These are phyloP conservation scores for Parnassius glacialis DNA, from an alignment of 2,888 invertebrate species.

Conservation along the genomic window DNA sequence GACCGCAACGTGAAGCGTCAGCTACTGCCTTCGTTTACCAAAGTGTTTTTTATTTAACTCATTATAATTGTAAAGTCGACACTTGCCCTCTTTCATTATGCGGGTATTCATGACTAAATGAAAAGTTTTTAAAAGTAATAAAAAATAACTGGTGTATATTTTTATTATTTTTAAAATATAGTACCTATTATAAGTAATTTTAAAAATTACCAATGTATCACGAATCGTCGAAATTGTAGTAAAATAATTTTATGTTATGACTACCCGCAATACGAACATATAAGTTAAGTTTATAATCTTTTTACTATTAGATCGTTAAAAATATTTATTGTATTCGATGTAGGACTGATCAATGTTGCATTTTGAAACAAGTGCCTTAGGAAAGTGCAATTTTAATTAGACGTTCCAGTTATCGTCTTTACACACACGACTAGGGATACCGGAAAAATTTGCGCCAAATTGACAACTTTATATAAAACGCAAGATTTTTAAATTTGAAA, in stretches of 20 bases:
- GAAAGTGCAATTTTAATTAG: conserved; percentile 39
- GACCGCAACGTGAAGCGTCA: conserved; percentile 40
- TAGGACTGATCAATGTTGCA: conserved; percentile 42
- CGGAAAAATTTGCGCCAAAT: conserved; percentile 13
- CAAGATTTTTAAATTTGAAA: not conserved
- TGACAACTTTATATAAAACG: too few relatives aligned
- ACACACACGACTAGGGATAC: not conserved
- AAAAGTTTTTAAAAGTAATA: not conserved
- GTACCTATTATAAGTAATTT: too few relatives aligned
- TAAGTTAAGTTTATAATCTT: conserved; percentile 24
- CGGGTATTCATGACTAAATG: conserved; percentile 7
- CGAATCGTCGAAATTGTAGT: not conserved
- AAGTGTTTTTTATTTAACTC: conserved; percentile 47
- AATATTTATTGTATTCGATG: conserved; percentile 34
- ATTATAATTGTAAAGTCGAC: conserved; percentile 47
- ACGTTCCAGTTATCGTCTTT: too few relatives aligned
- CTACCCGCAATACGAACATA: conserved; percentile 10
- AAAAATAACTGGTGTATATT: too few relatives aligned
- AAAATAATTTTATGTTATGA: conserved; percentile 6
- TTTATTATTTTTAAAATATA: too few relatives aligned
- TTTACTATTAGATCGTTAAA: conserved; percentile 22
- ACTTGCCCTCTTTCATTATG: conserved; percentile 30
- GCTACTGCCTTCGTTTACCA: conserved; percentile 51
- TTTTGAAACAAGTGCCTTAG: conserved; percentile 47
- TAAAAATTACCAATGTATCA: not conserved